Percentiles rank a stretch among this genome's conserved stretches.
phyloP scores from a whole-genome alignment of 2,797 vertebrate genomes.

The Helostoma temminkii region DNA sequence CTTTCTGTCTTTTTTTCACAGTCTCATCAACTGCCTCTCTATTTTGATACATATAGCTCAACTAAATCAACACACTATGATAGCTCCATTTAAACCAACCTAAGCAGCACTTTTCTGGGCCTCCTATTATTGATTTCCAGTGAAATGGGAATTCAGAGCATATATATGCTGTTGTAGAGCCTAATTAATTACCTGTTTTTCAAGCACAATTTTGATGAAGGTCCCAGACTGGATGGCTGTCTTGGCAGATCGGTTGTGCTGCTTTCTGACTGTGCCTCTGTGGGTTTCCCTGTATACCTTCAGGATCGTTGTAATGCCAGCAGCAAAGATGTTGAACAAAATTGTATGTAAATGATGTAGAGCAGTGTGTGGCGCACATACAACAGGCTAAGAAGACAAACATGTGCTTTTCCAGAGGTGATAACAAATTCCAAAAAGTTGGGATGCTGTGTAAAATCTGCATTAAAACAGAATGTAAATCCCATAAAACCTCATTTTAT shows the following conservation, averaged over 20 bases:
- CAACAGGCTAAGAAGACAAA: not conserved
- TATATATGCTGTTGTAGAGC: conserved; percentile 7
- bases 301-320: conserved; percentile 18
- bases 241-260: conserved; percentile 30
- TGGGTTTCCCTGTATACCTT: conserved; percentile 36
- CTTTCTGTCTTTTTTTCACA: conserved; percentile 6
- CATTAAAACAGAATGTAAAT: too few species aligned
- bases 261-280: conserved; percentile 34
- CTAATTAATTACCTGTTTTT: conserved; percentile 54
- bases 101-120: conserved; percentile 46
- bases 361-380: not conserved
- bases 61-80: conserved; percentile 51
- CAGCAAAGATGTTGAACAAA: conserved; percentile 15
- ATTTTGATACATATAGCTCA: conserved; percentile 26
- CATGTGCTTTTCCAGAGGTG: conserved; percentile 2
- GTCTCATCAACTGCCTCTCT: conserved; percentile 8
- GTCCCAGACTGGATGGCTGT: conserved; percentile 31
- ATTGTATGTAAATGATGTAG: conserved; percentile 28
- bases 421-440: too few species aligned
- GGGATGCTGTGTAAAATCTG: too few species aligned
- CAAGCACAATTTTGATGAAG: conserved; percentile 37
- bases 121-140: conserved; percentile 59
- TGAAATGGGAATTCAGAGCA: conserved; percentile 49
- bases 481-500: too few species aligned
- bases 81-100: conserved; percentile 45